Conservation (phyloP, 2,797 vertebrate genomes). For the Pogoniulus pusillus region DNA sequence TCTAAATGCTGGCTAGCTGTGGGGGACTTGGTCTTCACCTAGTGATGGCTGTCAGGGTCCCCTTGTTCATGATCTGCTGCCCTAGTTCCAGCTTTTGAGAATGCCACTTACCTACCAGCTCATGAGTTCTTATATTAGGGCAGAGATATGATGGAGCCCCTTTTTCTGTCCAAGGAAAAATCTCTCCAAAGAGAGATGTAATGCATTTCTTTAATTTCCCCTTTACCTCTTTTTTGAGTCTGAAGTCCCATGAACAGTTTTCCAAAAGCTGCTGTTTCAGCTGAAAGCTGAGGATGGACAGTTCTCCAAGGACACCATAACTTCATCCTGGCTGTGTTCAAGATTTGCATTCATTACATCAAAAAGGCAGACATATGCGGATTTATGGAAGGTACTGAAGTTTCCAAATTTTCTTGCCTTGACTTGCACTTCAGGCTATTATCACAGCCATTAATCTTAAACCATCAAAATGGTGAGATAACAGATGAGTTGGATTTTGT, state of each 20-base stretch:
- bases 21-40: background rate
- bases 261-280: background rate
- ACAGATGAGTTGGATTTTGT: conserved; percentile 55
- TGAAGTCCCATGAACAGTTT: background rate
- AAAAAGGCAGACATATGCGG: background rate
- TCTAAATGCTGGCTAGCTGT: background rate
- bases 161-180: background rate
- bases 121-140: background rate
- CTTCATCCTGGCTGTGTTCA: background rate
- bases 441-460: conserved; percentile 49
- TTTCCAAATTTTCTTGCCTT: conserved; percentile 1
- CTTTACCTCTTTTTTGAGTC: background rate
- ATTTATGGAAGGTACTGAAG: conserved; percentile 10
- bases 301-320: background rate
- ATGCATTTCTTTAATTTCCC: background rate
- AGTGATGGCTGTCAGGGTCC: background rate
- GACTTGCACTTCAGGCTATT: background rate
- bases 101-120: background rate
- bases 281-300: background rate
- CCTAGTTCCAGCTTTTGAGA: background rate
- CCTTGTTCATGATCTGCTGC: background rate
- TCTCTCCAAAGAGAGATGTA: background rate
- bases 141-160: background rate
- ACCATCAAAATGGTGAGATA: conserved; percentile 32
- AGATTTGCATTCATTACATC: background rate